Conservation (phyloP, 2,888 invertebrate genomes). For the Cheilosia vulpina region DNA sequence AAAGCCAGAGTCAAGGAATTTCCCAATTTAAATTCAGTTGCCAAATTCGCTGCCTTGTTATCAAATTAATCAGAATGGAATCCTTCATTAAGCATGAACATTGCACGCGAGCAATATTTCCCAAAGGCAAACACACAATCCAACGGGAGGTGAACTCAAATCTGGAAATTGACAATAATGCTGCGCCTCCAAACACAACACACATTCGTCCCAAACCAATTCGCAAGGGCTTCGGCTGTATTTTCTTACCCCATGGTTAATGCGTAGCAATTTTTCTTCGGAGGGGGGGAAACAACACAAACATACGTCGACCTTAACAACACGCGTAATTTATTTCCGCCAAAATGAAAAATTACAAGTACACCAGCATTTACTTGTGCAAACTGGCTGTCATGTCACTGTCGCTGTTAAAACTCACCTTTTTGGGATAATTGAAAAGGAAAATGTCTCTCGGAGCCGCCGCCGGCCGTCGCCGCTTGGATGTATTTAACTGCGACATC, state of each 20-base stretch:
- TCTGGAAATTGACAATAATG: constrained; percentile 62
- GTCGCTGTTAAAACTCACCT: constrained; percentile 2
- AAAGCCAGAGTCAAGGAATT: neutral
- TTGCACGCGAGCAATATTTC: constrained; percentile 1
- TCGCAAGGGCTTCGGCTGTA: constrained; percentile 21
- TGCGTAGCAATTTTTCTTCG: neutral
- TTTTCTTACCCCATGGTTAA: neutral
- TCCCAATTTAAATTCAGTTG: constrained; percentile 44
- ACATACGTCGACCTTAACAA: constrained; percentile 2
- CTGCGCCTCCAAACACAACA: constrained; percentile 20
- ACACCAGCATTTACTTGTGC: neutral
- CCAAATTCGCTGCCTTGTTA: constrained; percentile 44
- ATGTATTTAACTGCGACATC: constrained; percentile 12
- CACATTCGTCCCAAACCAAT: constrained; percentile 6
- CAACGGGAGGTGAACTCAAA: constrained; percentile 31
- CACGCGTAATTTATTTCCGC: constrained; percentile 40
- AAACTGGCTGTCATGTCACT: neutral
- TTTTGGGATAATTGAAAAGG: constrained; percentile 9
- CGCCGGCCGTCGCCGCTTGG: neutral
- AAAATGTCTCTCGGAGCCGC: constrained; percentile 12
- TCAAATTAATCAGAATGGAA: constrained; percentile 53
- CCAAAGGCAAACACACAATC: constrained; percentile 33
- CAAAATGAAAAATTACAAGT: constrained; percentile 46
- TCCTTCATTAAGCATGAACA: constrained; percentile 46
- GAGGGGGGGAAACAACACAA: neutral